A percentile compares a stretch with the other conserved stretches of the same genome.
These are phyloP conservation scores for Alauda arvensis DNA, from an alignment of 2,797 vertebrate genomes.

Conservation along the genomic window DNA sequence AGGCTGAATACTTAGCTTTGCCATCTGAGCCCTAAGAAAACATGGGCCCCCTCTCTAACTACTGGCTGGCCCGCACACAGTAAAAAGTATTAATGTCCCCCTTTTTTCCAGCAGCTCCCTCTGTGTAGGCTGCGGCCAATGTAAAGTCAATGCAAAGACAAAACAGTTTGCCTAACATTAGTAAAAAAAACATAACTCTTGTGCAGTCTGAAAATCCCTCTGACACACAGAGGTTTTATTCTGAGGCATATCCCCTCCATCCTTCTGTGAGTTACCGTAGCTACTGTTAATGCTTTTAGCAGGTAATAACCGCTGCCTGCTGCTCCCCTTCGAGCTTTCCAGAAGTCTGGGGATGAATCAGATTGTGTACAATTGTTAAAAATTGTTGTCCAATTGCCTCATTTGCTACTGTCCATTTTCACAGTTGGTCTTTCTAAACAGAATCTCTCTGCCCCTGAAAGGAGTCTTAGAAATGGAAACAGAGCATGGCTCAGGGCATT, in stretches of 20 bases:
- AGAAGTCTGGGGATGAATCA: neutral
- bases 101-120: conserved; percentile 77
- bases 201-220: conserved; percentile 66
- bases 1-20: conserved; percentile 98
- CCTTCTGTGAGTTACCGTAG: conserved; percentile 41
- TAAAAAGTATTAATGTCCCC: conserved; percentile 90
- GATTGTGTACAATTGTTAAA: conserved; percentile 3
- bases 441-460: neutral
- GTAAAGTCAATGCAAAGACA: conserved; percentile 94
- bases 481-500: neutral
- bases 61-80: conserved; percentile 88
- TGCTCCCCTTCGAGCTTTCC: conserved; percentile 17
- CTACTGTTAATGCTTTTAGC: conserved; percentile 64
- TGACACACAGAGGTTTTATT: conserved; percentile 67
- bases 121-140: conserved; percentile 82
- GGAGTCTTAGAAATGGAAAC: neutral
- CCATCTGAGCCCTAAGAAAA: conserved; percentile 98
- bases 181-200: conserved; percentile 76
- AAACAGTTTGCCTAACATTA: conserved; percentile 97
- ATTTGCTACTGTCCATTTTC: conserved; percentile 1
- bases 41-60: conserved; percentile 88
- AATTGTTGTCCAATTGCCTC: neutral
- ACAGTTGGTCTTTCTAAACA: neutral
- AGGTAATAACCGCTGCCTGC: conserved; percentile 51
- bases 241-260: conserved; percentile 41